These are phyloP conservation scores for Tortricodes alternella DNA, from an alignment of 2,888 invertebrate genomes.

Conservation along the genomic window DNA sequence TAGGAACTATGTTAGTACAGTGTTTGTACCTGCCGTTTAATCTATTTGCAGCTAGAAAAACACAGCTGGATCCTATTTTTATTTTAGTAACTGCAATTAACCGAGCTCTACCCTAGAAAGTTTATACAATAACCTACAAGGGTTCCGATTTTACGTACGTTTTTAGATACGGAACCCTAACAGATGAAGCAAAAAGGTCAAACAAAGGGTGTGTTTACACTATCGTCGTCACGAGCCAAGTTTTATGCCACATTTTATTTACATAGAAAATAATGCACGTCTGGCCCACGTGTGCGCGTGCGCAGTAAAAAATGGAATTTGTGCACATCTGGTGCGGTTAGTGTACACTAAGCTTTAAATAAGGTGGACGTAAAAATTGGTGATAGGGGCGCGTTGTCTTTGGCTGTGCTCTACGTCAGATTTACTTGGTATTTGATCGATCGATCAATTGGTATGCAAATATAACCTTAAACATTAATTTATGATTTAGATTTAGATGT, in stretches of 20 bases:
- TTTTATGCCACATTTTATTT: conserved; percentile 72
- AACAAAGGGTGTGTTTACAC: conserved; percentile 70
- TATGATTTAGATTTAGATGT: too few species aligned
- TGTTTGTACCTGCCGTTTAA: too few species aligned
- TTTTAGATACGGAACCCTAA: background rate
- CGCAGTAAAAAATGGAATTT: conserved; percentile 69
- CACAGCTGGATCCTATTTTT: background rate
- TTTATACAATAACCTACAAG: background rate
- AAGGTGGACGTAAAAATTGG: conserved; percentile 36
- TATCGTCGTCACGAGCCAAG: conserved; percentile 46
- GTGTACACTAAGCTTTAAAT: conserved; percentile 49
- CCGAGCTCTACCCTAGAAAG: background rate
- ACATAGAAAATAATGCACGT: conserved; percentile 64
- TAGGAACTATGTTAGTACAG: too few species aligned
- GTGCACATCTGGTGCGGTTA: conserved; percentile 68
- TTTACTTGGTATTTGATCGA: too few species aligned
- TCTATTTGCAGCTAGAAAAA: background rate
- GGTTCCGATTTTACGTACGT: background rate
- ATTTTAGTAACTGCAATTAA: background rate
- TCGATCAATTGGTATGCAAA: too few species aligned
- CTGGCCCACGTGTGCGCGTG: conserved; percentile 64
- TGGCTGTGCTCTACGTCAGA: background rate
- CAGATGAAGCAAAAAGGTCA: background rate
- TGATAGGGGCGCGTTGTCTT: conserved; percentile 30
- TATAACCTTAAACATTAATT: too few species aligned